Evolutionary conservation across 2,888 invertebrate genomes (phyloP).

Genomic region (Microplitis manilae): DNA sequence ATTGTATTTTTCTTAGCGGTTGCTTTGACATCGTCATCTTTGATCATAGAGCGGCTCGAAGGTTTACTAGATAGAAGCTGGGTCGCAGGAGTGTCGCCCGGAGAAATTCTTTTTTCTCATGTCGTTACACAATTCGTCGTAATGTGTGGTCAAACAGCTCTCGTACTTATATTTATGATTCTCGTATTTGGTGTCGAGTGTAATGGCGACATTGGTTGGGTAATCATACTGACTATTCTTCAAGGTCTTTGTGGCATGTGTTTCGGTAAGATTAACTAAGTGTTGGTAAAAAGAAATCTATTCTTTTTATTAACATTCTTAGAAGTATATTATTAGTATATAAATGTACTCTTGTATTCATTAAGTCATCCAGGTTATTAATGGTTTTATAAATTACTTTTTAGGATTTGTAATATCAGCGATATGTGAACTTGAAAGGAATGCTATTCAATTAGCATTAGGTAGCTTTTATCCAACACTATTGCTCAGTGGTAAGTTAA

Average conservation of each 20-base stretch:
- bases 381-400: conserved; percentile 1
- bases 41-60: conserved; percentile 93
- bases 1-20: conserved; percentile 97
- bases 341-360: not conserved
- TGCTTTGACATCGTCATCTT: conserved; percentile 91
- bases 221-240: conserved; percentile 87
- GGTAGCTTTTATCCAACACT: conserved; percentile 97
- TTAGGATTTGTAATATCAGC: conserved; percentile 90
- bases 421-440: conserved; percentile 91
- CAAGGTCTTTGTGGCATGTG: conserved; percentile 97
- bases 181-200: conserved; percentile 91
- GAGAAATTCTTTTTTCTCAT: conserved; percentile 94
- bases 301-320: not conserved
- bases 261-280: conserved; percentile 78
- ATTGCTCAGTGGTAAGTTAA: conserved; percentile 80
- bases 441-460: conserved; percentile 92
- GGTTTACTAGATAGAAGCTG: conserved; percentile 93
- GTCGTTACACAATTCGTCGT: conserved; percentile 95
- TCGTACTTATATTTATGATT: conserved; percentile 93
- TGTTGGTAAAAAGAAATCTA: not conserved
- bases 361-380: not conserved
- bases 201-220: conserved; percentile 88
- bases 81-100: conserved; percentile 93
- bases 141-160: conserved; percentile 93
- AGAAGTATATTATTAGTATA: not conserved